Percentiles rank a stretch among this genome's conserved stretches.
These are phyloP conservation scores for Mylabris phalerata DNA, from an alignment of 1,140 invertebrate genomes.

Conservation along the genomic window DNA sequence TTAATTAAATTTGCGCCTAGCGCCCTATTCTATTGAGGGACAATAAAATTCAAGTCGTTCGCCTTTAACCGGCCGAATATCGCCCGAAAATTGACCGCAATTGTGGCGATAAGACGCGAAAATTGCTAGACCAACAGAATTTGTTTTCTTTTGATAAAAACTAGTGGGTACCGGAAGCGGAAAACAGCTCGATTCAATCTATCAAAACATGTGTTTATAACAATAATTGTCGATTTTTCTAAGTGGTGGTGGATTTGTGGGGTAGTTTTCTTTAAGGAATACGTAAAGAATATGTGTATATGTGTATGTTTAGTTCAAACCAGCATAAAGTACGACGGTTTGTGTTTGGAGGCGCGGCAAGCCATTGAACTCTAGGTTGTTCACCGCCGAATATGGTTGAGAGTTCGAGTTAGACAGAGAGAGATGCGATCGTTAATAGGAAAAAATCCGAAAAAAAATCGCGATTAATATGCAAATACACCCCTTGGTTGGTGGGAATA, in stretches of 20 bases:
- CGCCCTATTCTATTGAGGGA: neutral
- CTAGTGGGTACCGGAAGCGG: too few species aligned
- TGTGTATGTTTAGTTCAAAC: conserved; percentile 14
- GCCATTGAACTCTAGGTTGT: conserved; percentile 38
- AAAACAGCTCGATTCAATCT: too few species aligned
- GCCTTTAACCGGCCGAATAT: too few species aligned
- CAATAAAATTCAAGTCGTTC: conserved; percentile 6
- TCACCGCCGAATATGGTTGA: conserved; percentile 38
- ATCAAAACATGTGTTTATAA: too few species aligned
- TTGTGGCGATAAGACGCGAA: too few species aligned
- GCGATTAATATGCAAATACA: too few species aligned
- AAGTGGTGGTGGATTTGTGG: too few species aligned
- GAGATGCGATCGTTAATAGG: conserved; percentile 21
- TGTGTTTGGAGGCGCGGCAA: conserved; percentile 36
- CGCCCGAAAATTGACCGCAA: too few species aligned
- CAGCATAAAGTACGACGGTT: conserved; percentile 19
- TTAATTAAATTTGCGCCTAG: neutral
- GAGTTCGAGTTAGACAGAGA: neutral
- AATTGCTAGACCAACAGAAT: too few species aligned
- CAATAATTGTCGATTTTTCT: too few species aligned
- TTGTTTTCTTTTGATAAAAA: too few species aligned
- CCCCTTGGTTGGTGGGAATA: too few species aligned
- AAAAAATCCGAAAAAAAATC: neutral
- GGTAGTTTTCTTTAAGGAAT: neutral
- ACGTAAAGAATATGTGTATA: neutral